phyloP scores from a whole-genome alignment of 1,140 invertebrate genomes.

The Philotrypesis tridentata region DNA sequence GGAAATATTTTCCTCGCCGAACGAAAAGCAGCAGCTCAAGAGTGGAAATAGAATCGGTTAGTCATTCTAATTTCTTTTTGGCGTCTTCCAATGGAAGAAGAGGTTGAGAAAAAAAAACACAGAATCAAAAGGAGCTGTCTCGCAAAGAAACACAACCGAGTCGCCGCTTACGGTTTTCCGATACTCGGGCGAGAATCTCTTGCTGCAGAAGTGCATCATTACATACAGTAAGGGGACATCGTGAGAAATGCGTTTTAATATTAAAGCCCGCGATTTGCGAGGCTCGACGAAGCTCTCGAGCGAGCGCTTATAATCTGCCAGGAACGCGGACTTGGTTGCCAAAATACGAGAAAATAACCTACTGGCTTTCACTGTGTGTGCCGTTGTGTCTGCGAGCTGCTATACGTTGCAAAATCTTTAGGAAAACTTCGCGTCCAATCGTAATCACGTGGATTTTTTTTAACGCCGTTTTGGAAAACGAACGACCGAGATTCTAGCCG shows the following conservation, averaged over 20 bases:
- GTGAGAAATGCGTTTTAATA: conserved; percentile 27
- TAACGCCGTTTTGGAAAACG: not conserved
- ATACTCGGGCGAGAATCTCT: not conserved
- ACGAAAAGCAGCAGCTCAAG: conserved; percentile 19
- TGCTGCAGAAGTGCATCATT: not conserved
- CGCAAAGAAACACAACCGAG: not conserved
- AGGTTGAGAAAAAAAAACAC: not conserved
- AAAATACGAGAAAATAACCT: conserved; percentile 44
- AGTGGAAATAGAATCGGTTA: conserved; percentile 44
- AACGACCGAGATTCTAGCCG: not conserved
- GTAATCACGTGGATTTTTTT: conserved; percentile 31
- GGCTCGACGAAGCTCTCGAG: not conserved
- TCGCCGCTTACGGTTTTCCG: not conserved
- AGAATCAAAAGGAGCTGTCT: not conserved
- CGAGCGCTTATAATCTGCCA: conserved; percentile 19
- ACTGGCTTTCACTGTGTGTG: conserved; percentile 15
- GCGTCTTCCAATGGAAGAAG: conserved; percentile 10
- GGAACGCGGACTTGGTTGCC: conserved; percentile 29
- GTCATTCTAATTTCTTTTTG: conserved; percentile 32
- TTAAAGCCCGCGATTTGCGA: not conserved
- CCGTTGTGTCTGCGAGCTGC: not conserved
- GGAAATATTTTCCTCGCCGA: conserved; percentile 40
- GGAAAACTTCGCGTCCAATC: conserved; percentile 37
- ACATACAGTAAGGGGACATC: not conserved
- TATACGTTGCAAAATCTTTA: not conserved